Percentiles rank a stretch among this genome's conserved stretches.
Conservation (phyloP, 92 coral and sea anemone species). For the Anthopleura xanthogrammica region DNA sequence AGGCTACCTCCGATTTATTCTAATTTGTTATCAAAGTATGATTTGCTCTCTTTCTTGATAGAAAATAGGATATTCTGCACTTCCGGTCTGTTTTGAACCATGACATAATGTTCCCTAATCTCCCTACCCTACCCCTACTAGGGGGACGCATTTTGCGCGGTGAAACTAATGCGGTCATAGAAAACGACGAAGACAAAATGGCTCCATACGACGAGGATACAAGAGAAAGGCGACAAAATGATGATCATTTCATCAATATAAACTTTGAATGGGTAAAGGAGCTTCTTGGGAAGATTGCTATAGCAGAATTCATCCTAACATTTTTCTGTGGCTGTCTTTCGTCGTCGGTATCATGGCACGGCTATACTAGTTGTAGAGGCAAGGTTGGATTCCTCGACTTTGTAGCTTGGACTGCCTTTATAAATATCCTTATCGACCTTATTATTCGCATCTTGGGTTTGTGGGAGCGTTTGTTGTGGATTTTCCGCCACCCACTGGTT, state of each 20-base stretch:
- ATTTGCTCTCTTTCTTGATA: too few species aligned
- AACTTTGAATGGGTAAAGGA: conserved; percentile 34
- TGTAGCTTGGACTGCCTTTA: conserved; percentile 90
- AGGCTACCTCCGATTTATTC: too few species aligned
- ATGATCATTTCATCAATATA: conserved; percentile 26
- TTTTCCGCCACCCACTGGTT: conserved; percentile 76
- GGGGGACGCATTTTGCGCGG: not conserved
- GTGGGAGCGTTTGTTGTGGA: conserved; percentile 85
- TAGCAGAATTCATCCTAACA: conserved; percentile 54
- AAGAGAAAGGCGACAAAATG: not conserved
- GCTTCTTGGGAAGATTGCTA: conserved; percentile 53
- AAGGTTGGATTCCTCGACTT: conserved; percentile 60
- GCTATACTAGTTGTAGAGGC: conserved; percentile 13
- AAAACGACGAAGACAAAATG: conserved; percentile 1
- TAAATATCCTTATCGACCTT: conserved; percentile 75
- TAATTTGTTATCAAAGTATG: too few species aligned
- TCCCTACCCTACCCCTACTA: conserved; percentile 6
- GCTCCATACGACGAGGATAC: conserved; percentile 7
- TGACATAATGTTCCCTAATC: too few species aligned
- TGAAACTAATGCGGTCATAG: not conserved
- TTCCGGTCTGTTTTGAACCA: too few species aligned
- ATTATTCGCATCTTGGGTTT: conserved; percentile 80
- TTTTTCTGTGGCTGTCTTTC: conserved; percentile 65
- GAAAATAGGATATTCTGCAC: too few species aligned
- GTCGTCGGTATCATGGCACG: conserved; percentile 16